Conservation (phyloP, 2,797 vertebrate species). For the Synaphobranchus kaupii region DNA sequence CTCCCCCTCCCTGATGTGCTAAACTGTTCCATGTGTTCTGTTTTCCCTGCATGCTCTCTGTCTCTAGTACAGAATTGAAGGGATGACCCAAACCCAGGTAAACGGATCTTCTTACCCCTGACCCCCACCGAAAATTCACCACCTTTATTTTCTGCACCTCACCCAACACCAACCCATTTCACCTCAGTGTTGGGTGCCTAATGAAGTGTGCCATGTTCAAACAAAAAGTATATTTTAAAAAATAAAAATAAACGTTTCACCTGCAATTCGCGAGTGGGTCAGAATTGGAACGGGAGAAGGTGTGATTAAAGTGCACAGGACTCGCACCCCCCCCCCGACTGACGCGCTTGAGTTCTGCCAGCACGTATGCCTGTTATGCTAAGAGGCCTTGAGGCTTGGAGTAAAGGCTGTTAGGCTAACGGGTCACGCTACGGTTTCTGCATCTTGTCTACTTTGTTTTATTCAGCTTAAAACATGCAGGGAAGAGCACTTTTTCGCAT, state of each 20-base stretch:
- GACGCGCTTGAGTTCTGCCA: not conserved
- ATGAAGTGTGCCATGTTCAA: not conserved
- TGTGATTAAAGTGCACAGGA: not conserved
- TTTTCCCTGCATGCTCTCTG: conserved; percentile 80
- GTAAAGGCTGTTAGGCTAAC: not conserved
- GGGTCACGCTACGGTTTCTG: not conserved
- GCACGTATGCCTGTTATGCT: not conserved
- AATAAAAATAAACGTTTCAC: not conserved
- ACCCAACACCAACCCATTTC: not conserved
- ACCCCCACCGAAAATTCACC: not conserved
- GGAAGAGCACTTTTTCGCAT: not conserved
- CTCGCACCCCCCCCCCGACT: not conserved
- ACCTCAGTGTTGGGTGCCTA: not conserved
- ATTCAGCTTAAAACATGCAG: not conserved
- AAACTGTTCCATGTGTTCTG: conserved; percentile 80
- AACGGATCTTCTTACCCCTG: conserved; percentile 55
- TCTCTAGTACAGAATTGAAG: conserved; percentile 97
- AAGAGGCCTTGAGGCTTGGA: not conserved
- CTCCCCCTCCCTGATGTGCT: conserved; percentile 59
- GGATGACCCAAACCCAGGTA: conserved; percentile 89
- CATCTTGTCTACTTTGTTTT: conserved; percentile 7
- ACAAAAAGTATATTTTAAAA: not conserved
- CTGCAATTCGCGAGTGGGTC: not conserved
- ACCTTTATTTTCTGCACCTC: not conserved
- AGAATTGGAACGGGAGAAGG: not conserved